Evolutionary conservation across 2,113 vertebrate genomes (phyloP), one percentile per base, ranked within the genome.

Genomic region (Bujurquina vittata): DNA sequence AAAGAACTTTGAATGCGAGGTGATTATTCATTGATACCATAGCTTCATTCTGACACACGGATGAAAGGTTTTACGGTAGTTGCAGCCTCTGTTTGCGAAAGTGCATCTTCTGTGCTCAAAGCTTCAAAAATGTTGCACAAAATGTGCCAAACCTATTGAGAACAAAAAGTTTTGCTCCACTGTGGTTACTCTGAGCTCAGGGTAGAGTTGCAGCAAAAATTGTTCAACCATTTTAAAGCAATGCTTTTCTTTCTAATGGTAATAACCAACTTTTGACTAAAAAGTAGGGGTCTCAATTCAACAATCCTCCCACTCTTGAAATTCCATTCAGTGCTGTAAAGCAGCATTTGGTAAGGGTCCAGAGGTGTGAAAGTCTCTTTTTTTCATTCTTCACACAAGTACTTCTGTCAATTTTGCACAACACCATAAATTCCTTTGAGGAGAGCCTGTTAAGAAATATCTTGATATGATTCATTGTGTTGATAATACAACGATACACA

Each of bases 401-500:
- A 49, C 40, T 31, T 69, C 43, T 69, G 43, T 31, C 65, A 69
- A 49, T 69, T 69, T 69, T 49, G 65, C 43, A 69, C 65, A 69
- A 49, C 43, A 75, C 61, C 69, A 40, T 52, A 17, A 80, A 83
- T 61, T 52, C 63, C 54, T 80, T 78, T 54, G 22, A 77, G 69
- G 54, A 67, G 46, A 61, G 5, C 29, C 46, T 69, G 37, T 60
- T 54, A 22, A 43, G 67, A 75, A 69, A 18, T 46, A 52, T 80
- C n/a, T 62, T 49, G 65, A 23, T 75, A 77, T 37, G 57, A 74
- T 58, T 89, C 35, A 54, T 15, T 62, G 12, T 26, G 4, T 65
- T 61, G 23, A 77, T 20, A 54, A 46, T 26, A 60, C 80, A 81
- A 73, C 37, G 31, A 59, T 49, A 7, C 52, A 37, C 63, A 61